Conservation (phyloP, 2,797 vertebrate species). For the Anguilla marmorata region DNA sequence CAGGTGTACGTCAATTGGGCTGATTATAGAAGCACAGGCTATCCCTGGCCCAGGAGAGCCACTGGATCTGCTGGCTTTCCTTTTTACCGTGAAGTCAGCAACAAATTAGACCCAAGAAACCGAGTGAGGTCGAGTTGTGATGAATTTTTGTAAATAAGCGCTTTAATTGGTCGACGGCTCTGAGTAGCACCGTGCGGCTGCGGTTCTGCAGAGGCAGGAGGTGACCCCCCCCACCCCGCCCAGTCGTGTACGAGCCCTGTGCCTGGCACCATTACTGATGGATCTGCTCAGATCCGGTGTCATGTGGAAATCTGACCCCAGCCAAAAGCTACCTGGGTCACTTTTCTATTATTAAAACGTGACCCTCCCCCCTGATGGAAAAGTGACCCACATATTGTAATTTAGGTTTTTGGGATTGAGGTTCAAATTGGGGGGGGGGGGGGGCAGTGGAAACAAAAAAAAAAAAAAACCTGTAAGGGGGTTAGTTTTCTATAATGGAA, state of each 20-base stretch:
- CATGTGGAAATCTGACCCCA: neutral
- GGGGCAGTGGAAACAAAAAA: too few relatives aligned
- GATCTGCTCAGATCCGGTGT: neutral
- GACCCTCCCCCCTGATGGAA: neutral
- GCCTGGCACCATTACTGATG: neutral
- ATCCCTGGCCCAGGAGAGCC: too few relatives aligned
- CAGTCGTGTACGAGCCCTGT: neutral
- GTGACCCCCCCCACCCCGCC: too few relatives aligned
- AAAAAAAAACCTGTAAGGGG: neutral
- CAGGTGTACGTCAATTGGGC: too few relatives aligned
- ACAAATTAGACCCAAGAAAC: neutral
- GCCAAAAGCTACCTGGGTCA: neutral
- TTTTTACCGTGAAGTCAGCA: neutral
- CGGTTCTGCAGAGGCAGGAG: neutral
- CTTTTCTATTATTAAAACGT: neutral
- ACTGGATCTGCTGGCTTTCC: too few relatives aligned
- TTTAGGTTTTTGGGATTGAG: neutral
- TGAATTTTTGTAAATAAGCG: neutral
- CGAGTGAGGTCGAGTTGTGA: neutral
- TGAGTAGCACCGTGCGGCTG: neutral
- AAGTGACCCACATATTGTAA: neutral
- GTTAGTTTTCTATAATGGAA: too few relatives aligned
- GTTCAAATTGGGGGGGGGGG: too few relatives aligned
- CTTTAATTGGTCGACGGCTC: neutral
- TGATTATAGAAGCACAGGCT: too few relatives aligned